A percentile compares a stretch with the other conserved stretches of the same genome.
phyloP scores from a whole-genome alignment of 2,113 vertebrate genomes.

The Eulemur macaco region DNA sequence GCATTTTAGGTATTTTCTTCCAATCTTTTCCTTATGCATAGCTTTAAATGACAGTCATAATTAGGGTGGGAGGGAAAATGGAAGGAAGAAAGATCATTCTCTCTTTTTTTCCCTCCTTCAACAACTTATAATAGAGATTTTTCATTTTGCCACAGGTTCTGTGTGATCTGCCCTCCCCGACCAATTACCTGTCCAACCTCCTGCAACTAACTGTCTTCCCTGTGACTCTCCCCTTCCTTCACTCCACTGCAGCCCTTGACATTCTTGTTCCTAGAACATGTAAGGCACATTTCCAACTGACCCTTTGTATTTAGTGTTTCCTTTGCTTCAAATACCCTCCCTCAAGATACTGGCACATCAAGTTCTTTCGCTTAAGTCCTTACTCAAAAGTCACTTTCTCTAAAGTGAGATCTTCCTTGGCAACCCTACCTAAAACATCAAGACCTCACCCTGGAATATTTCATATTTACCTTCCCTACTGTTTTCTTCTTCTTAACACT shows the following conservation, averaged over 20 bases:
- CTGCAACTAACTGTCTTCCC: not conserved
- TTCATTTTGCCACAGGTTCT: not conserved
- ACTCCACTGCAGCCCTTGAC: not conserved
- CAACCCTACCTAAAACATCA: not conserved
- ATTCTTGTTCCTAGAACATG: not conserved
- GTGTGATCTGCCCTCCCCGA: not conserved
- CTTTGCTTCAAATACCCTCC: not conserved
- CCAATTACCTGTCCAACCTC: not conserved
- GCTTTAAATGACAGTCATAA: not conserved
- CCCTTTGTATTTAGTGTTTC: not conserved
- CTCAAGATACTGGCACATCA: not conserved
- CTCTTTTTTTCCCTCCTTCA: not conserved
- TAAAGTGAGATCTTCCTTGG: not conserved
- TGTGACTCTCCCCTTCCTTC: not conserved
- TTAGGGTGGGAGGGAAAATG: not conserved
- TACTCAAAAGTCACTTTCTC: conserved; percentile 32
- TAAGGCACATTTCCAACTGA: not conserved
- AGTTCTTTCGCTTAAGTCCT: not conserved
- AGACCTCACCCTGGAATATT: not conserved
- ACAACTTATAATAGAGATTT: not conserved
- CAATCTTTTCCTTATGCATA: not conserved
- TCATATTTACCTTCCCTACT: not conserved
- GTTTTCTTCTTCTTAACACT: not conserved
- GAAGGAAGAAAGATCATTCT: not conserved
- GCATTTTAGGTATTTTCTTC: not conserved